Evolutionary conservation across 1,140 invertebrate species (phyloP), one percentile per base, ranked within the genome.

Genomic region (Zaprionus nigranus): DNA sequence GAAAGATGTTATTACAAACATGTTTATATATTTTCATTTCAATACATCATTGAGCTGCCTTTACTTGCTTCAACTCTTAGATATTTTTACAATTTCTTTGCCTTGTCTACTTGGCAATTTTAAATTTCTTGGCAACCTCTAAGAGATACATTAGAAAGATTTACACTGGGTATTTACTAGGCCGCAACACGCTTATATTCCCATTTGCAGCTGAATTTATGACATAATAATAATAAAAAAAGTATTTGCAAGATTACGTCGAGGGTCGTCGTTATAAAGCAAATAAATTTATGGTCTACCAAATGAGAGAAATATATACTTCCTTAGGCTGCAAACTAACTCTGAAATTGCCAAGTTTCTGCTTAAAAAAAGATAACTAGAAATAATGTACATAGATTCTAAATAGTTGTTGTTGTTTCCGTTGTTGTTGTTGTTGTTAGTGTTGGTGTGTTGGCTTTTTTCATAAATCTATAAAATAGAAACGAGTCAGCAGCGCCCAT

Each of bases 391-490:
- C 22, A 53, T 57, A 34, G 54, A 53, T 64, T 64, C 51, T 56
- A 54, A 70, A 70, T 40, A 60, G 22, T 62, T 49, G 38, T 46
- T 43, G 28, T 40, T 66, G 7, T 59, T 59, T 30, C 30, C 30
- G 34, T 40, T 59, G n/a, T 17, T 17, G 60, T 20, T 46, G 40
- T n/a, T 46, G 40, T 46, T 26, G 24, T 26, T 26, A 26, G 24
- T 49, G 65, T n/a, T 11, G 9, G 2, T 49, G 65, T n/a, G 57
- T 24, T 53, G 54, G 15, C 61, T 75, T 63, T 68, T 79, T 72
- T 72, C 49, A 81, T 78, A 84, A 78, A 84, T 85, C 63, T 75
- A 81, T 85, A 64, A 85, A 72, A 63, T 63, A 68, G 24, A 38
- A 71, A 66, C 63, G 60, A 64, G 70, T 43, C 65, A 74, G 67